Conservation (phyloP, 1,140 invertebrate genomes). For the Bicyclus anynana region DNA sequence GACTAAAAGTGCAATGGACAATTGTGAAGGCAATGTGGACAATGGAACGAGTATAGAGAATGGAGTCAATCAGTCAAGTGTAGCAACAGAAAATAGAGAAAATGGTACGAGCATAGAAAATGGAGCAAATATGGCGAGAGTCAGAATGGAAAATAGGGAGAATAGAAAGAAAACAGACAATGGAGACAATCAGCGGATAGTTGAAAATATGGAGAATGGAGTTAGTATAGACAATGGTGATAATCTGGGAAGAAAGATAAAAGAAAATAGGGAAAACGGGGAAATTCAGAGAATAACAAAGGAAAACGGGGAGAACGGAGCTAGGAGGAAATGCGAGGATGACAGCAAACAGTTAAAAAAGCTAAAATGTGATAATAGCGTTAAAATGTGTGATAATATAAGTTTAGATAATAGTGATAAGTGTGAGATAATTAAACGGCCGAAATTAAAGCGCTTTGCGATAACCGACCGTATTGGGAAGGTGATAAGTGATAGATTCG, state of each 20-base stretch:
- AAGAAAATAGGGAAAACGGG: background rate
- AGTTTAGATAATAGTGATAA: conserved; percentile 52
- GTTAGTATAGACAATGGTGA: too few relatives aligned
- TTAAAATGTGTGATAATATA: conserved; percentile 73
- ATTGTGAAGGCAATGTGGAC: background rate
- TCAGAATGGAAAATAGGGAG: background rate
- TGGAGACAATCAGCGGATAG: too few relatives aligned
- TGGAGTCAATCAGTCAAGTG: too few relatives aligned
- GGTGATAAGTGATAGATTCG: conserved; percentile 54
- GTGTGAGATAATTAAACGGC: conserved; percentile 60
- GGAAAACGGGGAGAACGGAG: conserved; percentile 28
- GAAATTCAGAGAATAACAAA: background rate
- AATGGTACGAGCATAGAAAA: background rate
- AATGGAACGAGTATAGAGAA: background rate
- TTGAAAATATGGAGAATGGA: background rate
- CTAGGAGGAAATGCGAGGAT: conserved; percentile 44
- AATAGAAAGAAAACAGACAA: background rate
- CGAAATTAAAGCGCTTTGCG: conserved; percentile 62
- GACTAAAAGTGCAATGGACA: background rate
- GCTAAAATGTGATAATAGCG: conserved; percentile 75
- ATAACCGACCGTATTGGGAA: conserved; percentile 58
- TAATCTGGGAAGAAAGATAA: too few relatives aligned
- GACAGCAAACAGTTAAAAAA: conserved; percentile 53
- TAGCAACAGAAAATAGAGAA: background rate
- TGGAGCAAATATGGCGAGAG: too few relatives aligned